Conservation (phyloP, 1,140 invertebrate species). For the Apis dorsata region DNA sequence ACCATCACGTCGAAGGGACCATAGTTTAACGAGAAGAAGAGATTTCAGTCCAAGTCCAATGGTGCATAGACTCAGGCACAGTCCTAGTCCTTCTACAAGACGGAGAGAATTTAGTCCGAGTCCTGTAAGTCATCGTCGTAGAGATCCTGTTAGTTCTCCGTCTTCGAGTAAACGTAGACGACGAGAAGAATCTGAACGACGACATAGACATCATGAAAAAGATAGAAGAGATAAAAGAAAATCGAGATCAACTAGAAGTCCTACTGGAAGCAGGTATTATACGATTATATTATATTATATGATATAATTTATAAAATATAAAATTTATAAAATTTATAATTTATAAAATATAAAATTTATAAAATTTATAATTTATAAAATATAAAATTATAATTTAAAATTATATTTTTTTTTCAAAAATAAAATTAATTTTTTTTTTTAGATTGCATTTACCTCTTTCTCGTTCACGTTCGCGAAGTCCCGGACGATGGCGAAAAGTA, state of each 20-base stretch:
- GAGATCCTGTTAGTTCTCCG: slow-evolving; percentile 65
- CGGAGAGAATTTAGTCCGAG: slow-evolving; percentile 73
- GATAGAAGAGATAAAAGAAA: slow-evolving; percentile 77
- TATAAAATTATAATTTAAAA: background rate
- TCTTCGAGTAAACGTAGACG: slow-evolving; percentile 74
- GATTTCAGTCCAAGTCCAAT: slow-evolving; percentile 73
- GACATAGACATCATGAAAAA: slow-evolving; percentile 78
- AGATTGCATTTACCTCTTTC: slow-evolving; percentile 72
- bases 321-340: too few species aligned
- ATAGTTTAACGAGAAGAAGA: slow-evolving; percentile 73
- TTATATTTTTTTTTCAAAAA: background rate
- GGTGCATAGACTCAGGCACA: slow-evolving; percentile 72
- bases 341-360: too few species aligned
- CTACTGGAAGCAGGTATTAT: slow-evolving; percentile 69
- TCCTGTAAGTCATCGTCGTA: slow-evolving; percentile 65
- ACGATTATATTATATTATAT: background rate
- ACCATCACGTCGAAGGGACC: slow-evolving; percentile 69
- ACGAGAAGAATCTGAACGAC: slow-evolving; percentile 75
- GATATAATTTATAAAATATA: background rate
- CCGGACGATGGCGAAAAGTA: slow-evolving; percentile 73
- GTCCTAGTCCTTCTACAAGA: slow-evolving; percentile 68
- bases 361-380: background rate
- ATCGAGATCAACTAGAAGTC: slow-evolving; percentile 70
- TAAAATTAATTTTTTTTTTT: background rate
- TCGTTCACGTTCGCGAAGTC: slow-evolving; percentile 76